Evolutionary conservation across 2,888 invertebrate species (phyloP), one percentile per base, ranked within the genome.

Genomic region (Tachina lurida): DNA sequence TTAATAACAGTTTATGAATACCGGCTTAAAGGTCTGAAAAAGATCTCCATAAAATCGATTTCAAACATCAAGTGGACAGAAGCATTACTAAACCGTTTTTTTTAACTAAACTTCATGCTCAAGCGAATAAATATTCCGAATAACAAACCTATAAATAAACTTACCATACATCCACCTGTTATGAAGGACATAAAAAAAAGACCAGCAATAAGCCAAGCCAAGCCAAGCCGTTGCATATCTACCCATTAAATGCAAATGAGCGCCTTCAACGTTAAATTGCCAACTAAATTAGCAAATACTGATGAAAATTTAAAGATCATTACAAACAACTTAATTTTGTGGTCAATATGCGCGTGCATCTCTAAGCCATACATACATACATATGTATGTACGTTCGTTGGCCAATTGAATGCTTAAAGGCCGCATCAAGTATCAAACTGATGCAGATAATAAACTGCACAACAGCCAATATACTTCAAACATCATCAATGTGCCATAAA

Each of bases 311-410:
- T 75, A 58, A 60, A 86, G 82, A 86, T 86, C 85, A 79, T 71
- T 82, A 67, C 65, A 86, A 82, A 86, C 85, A 86, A 86, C 78
- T 86, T 82, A 86, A 82, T 86, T 82, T 75, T 49, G 78, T 58
- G 75, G 75, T 65, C 78, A 86, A 76, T 74, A 75, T 49, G 56
- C 43, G 73, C 47, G 56, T 5, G 10, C 22, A 19, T 15, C 41
- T 67, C 22, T 19, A 15, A 45, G 65, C 31, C 31, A 31, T 31
- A 31, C 31, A 31, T n/a, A n/a, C n/a, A n/a, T n/a, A n/a, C n/a
- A n/a, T n/a, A n/a, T n/a, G n/a, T n/a, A n/a, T 31, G 56, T n/a
- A 73, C 49, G 47, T 19, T 52, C 19, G 13, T 65, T 54, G 70
- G 60, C 31, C 67, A 56, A 58, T 17, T 41, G 52, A 74, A 60